phyloP scores from a whole-genome alignment of 2,888 invertebrate genomes.

The Pollenia amentaria region DNA sequence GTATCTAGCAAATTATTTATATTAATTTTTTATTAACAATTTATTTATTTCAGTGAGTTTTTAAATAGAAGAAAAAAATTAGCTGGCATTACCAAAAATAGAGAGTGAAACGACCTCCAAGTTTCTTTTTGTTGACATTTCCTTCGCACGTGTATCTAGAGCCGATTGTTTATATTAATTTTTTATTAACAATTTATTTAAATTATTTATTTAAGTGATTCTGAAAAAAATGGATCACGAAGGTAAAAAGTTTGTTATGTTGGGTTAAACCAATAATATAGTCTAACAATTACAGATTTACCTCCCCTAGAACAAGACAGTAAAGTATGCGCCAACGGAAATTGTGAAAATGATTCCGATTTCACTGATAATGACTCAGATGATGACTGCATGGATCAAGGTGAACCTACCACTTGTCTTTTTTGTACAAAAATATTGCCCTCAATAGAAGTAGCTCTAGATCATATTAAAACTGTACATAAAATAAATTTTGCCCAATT shows the following conservation, averaged over 20 bases:
- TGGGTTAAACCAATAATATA: not conserved
- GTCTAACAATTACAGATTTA: slow-evolving; percentile 41
- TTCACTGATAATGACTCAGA: slow-evolving; percentile 76
- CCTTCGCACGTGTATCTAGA: slow-evolving; percentile 62
- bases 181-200: slow-evolving; percentile 1
- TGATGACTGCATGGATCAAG: slow-evolving; percentile 85
- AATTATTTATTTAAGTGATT: not conserved
- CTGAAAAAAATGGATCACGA: slow-evolving; percentile 64
- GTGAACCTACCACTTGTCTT: slow-evolving; percentile 86
- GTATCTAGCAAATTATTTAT: slow-evolving; percentile 58
- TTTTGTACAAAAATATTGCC: slow-evolving; percentile 89
- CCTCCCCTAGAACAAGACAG: slow-evolving; percentile 53
- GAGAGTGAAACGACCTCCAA: too few species aligned
- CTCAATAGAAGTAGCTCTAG: slow-evolving; percentile 88
- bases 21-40: not conserved
- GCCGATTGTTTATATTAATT: slow-evolving; percentile 42
- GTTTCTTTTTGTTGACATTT: slow-evolving; percentile 22
- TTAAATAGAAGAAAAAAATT: too few species aligned
- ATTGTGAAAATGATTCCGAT: slow-evolving; percentile 73
- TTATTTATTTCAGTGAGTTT: too few species aligned
- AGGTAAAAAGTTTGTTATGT: slow-evolving; percentile 43
- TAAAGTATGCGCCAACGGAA: not conserved
- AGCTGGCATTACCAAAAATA: too few species aligned
- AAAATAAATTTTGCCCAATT: slow-evolving; percentile 88
- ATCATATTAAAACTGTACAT: slow-evolving; percentile 88